phyloP scores from a whole-genome alignment of 1,140 invertebrate species.

The Achroia grisella region DNA sequence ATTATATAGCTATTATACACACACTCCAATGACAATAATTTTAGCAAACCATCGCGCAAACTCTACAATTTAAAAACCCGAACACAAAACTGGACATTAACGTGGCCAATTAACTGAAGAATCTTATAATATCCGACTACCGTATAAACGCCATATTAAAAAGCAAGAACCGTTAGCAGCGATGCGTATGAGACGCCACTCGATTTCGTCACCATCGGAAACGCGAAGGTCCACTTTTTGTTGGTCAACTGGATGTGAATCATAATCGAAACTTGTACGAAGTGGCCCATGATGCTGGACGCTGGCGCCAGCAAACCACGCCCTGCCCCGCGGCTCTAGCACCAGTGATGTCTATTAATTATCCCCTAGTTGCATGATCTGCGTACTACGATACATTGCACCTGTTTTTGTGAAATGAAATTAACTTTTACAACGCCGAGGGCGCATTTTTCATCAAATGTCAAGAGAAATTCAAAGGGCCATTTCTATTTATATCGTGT shows the following conservation, averaged over 20 bases:
- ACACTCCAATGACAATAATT: too few relatives aligned
- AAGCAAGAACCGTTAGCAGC: slow-evolving; percentile 36
- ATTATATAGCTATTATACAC: too few relatives aligned
- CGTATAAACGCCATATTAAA: slow-evolving; percentile 41
- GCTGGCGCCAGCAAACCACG: slow-evolving; percentile 34
- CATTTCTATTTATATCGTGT: too few relatives aligned
- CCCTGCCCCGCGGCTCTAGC: slow-evolving; percentile 30
- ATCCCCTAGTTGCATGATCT: slow-evolving; percentile 37
- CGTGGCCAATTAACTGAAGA: slow-evolving; percentile 36
- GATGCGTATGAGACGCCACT: slow-evolving; percentile 26
- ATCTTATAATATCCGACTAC: slow-evolving; percentile 50
- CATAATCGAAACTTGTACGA: slow-evolving; percentile 27
- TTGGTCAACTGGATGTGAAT: slow-evolving; percentile 25
- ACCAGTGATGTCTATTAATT: slow-evolving; percentile 37
- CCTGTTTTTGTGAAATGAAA: slow-evolving; percentile 30
- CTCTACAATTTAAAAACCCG: slow-evolving; percentile 26
- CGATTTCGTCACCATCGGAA: slow-evolving; percentile 35
- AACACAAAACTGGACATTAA: slow-evolving; percentile 31
- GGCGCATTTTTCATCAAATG: too few relatives aligned
- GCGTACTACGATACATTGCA: slow-evolving; percentile 31
- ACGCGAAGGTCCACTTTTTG: slow-evolving; percentile 29
- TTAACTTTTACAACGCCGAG: background rate
- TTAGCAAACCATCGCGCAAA: slow-evolving; percentile 7
- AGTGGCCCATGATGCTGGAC: slow-evolving; percentile 26
- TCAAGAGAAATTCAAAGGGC: too few relatives aligned